Base-by-base conservation (phyloP, 1,140 invertebrate genomes). In the Nephotettix cincticeps region DNA sequence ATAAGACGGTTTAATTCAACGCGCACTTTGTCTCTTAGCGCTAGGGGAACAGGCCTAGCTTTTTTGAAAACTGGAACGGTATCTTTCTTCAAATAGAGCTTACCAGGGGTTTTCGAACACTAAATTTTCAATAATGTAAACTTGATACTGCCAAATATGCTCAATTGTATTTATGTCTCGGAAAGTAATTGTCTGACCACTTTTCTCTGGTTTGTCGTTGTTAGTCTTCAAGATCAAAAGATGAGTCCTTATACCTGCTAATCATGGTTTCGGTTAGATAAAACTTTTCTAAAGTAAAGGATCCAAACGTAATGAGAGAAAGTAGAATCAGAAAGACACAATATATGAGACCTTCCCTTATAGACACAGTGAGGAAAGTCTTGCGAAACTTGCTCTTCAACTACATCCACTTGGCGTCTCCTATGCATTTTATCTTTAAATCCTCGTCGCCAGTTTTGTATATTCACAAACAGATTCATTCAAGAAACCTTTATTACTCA, bases 351-450 rank as follows among this genome's bases (percentile, higher is more conserved):
- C 23, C 56, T 27, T 61, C 56, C 23, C 56, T 25, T 4, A 27
- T 14, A 2, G 56, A 61, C 14, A 61, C 56, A 23, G 56, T 61
- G 56, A 61, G 4, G 56, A 61, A 61, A 28, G 56, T 61, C n/a
- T 28, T 25, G 2, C 56, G 14, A n/a, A n/a, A n/a, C n/a, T n/a
- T n/a, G n/a, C n/a, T n/a, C n/a, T n/a, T n/a, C n/a, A n/a, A n/a
- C n/a, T n/a, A n/a, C n/a, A n/a, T n/a, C n/a, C n/a, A n/a, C n/a
- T n/a, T n/a, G n/a, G n/a, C n/a, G n/a, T n/a, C n/a, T n/a, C n/a
- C n/a, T n/a, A n/a, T n/a, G n/a, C n/a, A n/a, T n/a, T n/a, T n/a
- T n/a, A n/a, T n/a, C n/a, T n/a, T n/a, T n/a, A n/a, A n/a, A n/a
- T n/a, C n/a, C n/a, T n/a, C n/a, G n/a, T n/a, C n/a, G n/a, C n/a